phyloP scores from a whole-genome alignment of 2,888 invertebrate species.

The Polydrusus tereticollis region DNA sequence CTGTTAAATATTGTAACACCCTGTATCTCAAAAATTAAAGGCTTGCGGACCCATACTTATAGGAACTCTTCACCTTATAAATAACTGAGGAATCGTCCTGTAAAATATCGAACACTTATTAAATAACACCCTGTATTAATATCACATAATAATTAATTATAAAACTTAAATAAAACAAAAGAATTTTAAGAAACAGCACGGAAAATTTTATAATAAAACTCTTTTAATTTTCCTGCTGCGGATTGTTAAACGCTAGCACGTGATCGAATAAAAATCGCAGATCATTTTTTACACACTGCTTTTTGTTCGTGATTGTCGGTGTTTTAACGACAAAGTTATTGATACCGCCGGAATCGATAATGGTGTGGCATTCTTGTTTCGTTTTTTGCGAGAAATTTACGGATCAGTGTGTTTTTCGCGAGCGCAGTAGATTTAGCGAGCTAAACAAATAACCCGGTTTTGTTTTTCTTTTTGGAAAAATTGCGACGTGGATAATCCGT shows the following conservation, averaged over 20 bases:
- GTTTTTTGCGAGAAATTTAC: slow-evolving; percentile 29
- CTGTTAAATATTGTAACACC: too few species aligned
- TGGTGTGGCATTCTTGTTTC: slow-evolving; percentile 35
- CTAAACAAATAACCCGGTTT: slow-evolving; percentile 34
- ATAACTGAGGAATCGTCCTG: too few species aligned
- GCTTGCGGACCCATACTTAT: too few species aligned
- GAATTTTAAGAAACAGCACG: neutral
- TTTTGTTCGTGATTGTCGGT: slow-evolving; percentile 32
- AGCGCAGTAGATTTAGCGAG: slow-evolving; percentile 22
- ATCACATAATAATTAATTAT: too few species aligned
- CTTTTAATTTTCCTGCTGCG: neutral
- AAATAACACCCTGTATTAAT: too few species aligned
- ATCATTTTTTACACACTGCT: slow-evolving; percentile 32
- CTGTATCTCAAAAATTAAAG: too few species aligned
- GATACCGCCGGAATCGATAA: slow-evolving; percentile 42
- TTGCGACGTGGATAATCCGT: slow-evolving; percentile 14
- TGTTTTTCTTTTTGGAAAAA: slow-evolving; percentile 4
- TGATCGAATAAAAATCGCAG: slow-evolving; percentile 29
- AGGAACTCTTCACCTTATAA: too few species aligned
- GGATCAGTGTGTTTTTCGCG: slow-evolving; percentile 41
- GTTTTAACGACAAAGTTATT: slow-evolving; percentile 34
- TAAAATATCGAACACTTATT: too few species aligned
- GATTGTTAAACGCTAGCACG: slow-evolving; percentile 26
- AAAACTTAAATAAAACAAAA: too few species aligned
- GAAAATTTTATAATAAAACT: neutral